Base-by-base conservation (phyloP, 2,113 vertebrate species). In the Gadus chalcogrammus region DNA sequence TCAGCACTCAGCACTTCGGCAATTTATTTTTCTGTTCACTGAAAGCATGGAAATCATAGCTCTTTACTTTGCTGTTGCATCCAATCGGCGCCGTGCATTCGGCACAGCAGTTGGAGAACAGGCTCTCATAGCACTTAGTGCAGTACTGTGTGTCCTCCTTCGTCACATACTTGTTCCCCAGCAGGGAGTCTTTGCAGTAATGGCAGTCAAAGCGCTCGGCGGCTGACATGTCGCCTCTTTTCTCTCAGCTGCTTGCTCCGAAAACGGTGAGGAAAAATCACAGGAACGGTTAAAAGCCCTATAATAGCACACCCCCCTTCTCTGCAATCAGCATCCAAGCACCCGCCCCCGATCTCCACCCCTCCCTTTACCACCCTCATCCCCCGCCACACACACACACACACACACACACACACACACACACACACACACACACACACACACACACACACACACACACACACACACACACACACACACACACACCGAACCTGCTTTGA, bases 21-120 rank as follows among this genome's bases (percentile, higher is more conserved):
- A 35, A 13, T 48, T 48, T 48, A 13, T 48, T 48, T 48, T 6
- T 48, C 12, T 48, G 42, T 48, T 48, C 2, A 13, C 4, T 35
- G 31, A 35, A 35, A 7, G 31, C 42, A 48, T 12, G 42, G 42
- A 48, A 48, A 48, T 48, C 42, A 48, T 3, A 24, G 24, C 15
- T 52, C 3, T 85, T 80, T 92, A 98, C 97, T 95, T 97, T 99
- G 68, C 88, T 92, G 82, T 92, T 88, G 6, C 94, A 97, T 78
- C 93, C 92, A 61, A 99, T 97, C 3, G 92, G 90, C 61, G 82
- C 78, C 82, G 94, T 92, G 88, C 97, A 99, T 12, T 89, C 89
- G 56, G 96, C 92, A 67, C 97, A 99, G 80, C 89, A 88, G 88
- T 95, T 96, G 67, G 94, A 91, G 53, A 97, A 98, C 20, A 97